Evolutionary conservation across 2,797 vertebrate species (phyloP).

Genomic region (Cichlasoma orientale): DNA sequence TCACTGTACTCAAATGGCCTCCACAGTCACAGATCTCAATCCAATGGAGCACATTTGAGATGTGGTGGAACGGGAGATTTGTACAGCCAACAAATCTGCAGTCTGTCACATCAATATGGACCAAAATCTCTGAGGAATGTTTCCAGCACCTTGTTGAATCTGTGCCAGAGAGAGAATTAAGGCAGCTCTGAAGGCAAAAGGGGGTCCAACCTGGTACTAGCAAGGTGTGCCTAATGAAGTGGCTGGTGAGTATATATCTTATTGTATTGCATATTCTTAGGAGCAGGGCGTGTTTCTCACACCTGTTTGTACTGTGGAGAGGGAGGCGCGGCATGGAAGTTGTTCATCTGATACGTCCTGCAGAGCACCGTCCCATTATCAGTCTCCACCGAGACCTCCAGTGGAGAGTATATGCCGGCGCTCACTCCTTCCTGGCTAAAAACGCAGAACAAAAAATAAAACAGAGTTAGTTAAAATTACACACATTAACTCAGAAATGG

Average conservation of each 20-base stretch:
- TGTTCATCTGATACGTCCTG: slow-evolving; percentile 82
- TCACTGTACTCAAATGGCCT: background rate
- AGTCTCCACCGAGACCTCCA: slow-evolving; percentile 77
- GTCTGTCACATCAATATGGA: too few species aligned
- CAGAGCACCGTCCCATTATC: slow-evolving; percentile 65
- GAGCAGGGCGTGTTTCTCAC: background rate
- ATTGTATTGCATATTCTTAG: background rate
- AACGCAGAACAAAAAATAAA: background rate
- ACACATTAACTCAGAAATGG: background rate
- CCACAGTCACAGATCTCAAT: background rate
- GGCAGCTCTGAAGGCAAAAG: background rate
- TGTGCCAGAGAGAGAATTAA: background rate
- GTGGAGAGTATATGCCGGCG: slow-evolving; percentile 67
- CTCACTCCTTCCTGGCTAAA: slow-evolving; percentile 79
- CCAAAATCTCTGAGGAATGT: too few species aligned
- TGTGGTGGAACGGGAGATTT: background rate
- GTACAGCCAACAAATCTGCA: too few species aligned
- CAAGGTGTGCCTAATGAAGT: background rate
- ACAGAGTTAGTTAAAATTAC: background rate
- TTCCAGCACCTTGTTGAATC: background rate
- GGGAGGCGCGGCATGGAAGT: slow-evolving; percentile 68
- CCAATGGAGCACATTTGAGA: background rate
- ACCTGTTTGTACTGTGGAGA: slow-evolving; percentile 85
- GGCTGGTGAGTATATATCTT: background rate
- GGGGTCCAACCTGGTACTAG: background rate